A percentile compares a stretch with the other conserved stretches of the same genome.
Conservation (phyloP, 2,888 invertebrate species). For the Leptothorax acervorum region DNA sequence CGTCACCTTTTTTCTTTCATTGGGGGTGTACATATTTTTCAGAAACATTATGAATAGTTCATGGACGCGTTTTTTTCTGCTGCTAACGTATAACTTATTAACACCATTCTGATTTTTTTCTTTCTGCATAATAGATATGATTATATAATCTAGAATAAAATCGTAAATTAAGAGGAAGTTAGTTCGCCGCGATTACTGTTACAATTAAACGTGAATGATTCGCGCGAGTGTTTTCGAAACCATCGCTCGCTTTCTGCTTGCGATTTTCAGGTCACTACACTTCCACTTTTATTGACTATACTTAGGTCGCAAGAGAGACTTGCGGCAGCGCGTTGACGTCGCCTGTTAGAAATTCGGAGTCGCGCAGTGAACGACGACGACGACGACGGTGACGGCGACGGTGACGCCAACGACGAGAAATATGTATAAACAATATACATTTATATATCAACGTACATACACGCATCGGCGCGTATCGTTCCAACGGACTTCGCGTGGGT, state of each 20-base stretch:
- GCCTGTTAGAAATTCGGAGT: constrained; percentile 32
- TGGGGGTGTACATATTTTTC: background rate
- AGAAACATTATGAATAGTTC: background rate
- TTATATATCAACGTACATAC: constrained; percentile 67
- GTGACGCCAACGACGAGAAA: background rate
- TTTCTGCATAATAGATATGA: background rate
- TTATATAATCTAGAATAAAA: background rate
- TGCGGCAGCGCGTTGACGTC: background rate
- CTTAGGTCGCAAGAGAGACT: constrained; percentile 14
- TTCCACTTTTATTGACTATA: constrained; percentile 30
- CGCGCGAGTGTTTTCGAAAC: constrained; percentile 7
- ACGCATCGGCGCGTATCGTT: constrained; percentile 81
- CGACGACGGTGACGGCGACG: constrained; percentile 20
- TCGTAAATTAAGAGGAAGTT: constrained; percentile 6
- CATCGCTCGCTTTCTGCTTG: background rate
- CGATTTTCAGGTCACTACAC: constrained; percentile 36
- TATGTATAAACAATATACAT: constrained; percentile 50
- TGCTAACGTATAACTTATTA: background rate
- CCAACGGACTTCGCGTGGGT: constrained; percentile 71
- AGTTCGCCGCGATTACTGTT: background rate
- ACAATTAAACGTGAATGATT: background rate
- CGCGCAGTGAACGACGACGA: constrained; percentile 23
- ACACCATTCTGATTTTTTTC: background rate
- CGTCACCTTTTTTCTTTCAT: background rate
- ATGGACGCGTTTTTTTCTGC: background rate